Evolutionary conservation across 1,140 invertebrate genomes (phyloP).

Genomic region (Aphelenchoides avenae): DNA sequence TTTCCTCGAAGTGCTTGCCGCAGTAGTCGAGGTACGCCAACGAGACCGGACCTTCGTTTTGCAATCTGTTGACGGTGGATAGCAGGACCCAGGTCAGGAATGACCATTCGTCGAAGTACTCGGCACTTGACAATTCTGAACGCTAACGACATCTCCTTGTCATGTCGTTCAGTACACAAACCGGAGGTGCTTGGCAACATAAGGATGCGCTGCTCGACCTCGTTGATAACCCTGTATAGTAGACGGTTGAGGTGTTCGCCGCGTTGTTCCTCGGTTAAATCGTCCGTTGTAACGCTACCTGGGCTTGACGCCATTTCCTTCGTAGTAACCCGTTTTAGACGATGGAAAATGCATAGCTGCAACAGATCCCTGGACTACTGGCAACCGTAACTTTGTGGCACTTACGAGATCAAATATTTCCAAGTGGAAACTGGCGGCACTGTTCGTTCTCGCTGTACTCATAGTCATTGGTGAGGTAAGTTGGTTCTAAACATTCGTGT

Average conservation of each 20-base stretch:
- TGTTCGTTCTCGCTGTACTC: background rate
- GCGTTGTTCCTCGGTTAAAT: slow-evolving; percentile 36
- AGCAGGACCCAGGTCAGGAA: slow-evolving; percentile 40
- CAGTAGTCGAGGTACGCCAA: slow-evolving; percentile 31
- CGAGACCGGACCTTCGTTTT: slow-evolving; percentile 13
- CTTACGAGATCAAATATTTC: slow-evolving; percentile 34
- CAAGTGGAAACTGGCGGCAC: background rate
- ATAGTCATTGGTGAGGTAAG: background rate
- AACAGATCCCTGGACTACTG: slow-evolving; percentile 1
- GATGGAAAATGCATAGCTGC: slow-evolving; percentile 39
- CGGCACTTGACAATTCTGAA: slow-evolving; percentile 31
- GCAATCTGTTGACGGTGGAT: slow-evolving; percentile 40
- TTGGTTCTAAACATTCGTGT: too few species aligned
- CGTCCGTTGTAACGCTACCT: slow-evolving; percentile 19
- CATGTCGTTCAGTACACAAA: background rate
- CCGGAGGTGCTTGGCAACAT: slow-evolving; percentile 24
- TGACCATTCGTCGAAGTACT: slow-evolving; percentile 43
- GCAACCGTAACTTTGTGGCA: too few species aligned
- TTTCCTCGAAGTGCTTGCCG: slow-evolving; percentile 40
- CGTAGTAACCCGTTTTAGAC: slow-evolving; percentile 33
- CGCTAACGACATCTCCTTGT: background rate
- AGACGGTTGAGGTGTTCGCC: slow-evolving; percentile 39
- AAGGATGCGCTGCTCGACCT: slow-evolving; percentile 36
- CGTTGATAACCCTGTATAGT: slow-evolving; percentile 43
- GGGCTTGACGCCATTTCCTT: slow-evolving; percentile 41